phyloP scores from a whole-genome alignment of 2,797 vertebrate genomes.

The Pseudochirops corinnae region DNA sequence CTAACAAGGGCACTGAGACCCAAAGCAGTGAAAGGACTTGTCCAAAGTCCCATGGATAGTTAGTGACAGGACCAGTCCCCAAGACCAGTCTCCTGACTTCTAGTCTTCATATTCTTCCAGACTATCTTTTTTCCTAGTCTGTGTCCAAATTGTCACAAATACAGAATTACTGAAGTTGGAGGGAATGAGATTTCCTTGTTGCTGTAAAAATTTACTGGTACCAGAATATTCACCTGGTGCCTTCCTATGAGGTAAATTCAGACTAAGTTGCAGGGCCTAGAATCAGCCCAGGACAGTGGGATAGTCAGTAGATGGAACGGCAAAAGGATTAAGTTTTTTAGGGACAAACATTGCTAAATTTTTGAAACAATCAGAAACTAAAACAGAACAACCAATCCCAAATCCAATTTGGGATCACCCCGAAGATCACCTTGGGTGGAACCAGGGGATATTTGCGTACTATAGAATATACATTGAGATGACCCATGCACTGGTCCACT shows the following conservation, averaged over 20 bases:
- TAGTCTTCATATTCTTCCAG: neutral
- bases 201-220: neutral
- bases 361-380: neutral
- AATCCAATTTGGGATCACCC: neutral
- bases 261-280: neutral
- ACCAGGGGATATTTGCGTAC: too few relatives aligned
- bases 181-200: neutral
- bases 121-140: neutral
- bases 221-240: neutral
- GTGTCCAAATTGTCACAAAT: neutral
- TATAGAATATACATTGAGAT: rapidly evolving
- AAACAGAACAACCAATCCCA: neutral
- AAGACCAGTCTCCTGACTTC: neutral
- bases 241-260: neutral
- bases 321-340: neutral
- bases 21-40: neutral
- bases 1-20: neutral
- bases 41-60: neutral
- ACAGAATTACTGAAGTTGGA: neutral
- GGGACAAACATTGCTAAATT: neutral
- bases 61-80: neutral
- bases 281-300: neutral
- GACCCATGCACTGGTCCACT: neutral
- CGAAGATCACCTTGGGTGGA: neutral
- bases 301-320: neutral